Evolutionary conservation across 2,888 invertebrate species (phyloP), one percentile per base, ranked within the genome.

Genomic region (Cosmopolites sordidus): DNA sequence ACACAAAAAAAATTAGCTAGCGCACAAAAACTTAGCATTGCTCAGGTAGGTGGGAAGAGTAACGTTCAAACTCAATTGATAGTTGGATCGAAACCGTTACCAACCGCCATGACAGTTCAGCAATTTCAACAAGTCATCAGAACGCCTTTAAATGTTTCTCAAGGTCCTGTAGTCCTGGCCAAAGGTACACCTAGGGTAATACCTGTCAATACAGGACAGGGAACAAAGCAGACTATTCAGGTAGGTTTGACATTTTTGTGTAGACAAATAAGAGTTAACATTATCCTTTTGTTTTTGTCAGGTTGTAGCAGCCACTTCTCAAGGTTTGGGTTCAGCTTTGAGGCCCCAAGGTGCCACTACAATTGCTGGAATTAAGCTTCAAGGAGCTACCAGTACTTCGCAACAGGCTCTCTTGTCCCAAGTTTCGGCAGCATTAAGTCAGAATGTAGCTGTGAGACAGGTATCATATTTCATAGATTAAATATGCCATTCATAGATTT

Each of bases 51-150:
- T 3, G 70, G 70, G 39, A 75, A 74, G 61, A 70, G 72, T 48
- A 81, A 80, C 3, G 76, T 80, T 2, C 81, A 82, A 16, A 80
- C 86, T 0, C 86, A 86, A 62, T 74, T 89, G 54, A 84, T 90
- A 45, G 86, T 90, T 2, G 80, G 82, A 43, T 56, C 62, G 4
- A 83, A 83, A 62, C 77, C 79, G 1, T 60, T 82, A 29, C 79
- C 83, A 0, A 78, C 81, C 1, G 80, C 83, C 0, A 81, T 87
- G 70, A 86, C 85, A 0, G 82, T 87, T 53, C 87, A 87, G 62
- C 87, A 87, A 66, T 79, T 88, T 39, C 86, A 87, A 58, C 87
- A 87, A 67, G 83, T 86, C 9, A 72, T 73, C 44, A 62, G 73
- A 48, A 64, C 72, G 16, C 79, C 79, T 1, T 73, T 79, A 58